A percentile compares a stretch with the other conserved stretches of the same genome.
phyloP scores from a whole-genome alignment of 2,797 vertebrate species.

The Falco berigora region DNA sequence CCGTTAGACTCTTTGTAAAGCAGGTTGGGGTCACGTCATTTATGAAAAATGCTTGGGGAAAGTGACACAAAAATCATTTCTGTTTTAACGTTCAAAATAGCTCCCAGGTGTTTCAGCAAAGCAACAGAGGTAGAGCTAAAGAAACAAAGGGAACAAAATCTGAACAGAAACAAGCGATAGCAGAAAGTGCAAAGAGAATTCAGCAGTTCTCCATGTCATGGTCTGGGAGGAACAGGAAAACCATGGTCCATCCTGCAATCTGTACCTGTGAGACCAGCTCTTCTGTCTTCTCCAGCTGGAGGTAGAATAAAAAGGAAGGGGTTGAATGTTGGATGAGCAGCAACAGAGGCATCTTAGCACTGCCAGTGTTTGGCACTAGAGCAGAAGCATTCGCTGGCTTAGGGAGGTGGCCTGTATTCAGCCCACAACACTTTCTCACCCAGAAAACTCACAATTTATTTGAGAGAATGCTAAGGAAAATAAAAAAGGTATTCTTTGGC shows the following conservation, averaged over 20 bases:
- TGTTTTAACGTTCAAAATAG: neutral
- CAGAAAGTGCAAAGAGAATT: neutral
- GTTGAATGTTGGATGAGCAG: neutral
- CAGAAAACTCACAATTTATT: neutral
- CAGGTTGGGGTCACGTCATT: neutral
- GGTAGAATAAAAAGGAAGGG: neutral
- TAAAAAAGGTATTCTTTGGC: neutral
- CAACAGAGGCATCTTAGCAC: neutral
- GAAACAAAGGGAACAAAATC: neutral
- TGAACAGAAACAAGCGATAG: neutral
- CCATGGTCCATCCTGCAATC: neutral
- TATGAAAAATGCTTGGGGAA: neutral
- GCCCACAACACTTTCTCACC: neutral
- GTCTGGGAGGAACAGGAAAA: neutral
- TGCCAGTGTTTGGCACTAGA: neutral
- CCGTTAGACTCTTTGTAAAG: neutral
- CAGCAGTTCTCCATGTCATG: neutral
- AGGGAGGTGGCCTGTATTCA: neutral
- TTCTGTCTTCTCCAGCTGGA: neutral
- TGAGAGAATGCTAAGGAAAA: neutral
- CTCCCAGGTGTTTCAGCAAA: neutral
- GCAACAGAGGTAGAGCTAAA: neutral
- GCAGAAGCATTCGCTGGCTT: neutral
- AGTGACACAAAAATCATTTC: neutral
- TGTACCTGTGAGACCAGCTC: neutral